Percentiles rank a stretch among this genome's conserved stretches.
Conservation (phyloP, 1,140 invertebrate species). For the Anastrepha obliqua region DNA sequence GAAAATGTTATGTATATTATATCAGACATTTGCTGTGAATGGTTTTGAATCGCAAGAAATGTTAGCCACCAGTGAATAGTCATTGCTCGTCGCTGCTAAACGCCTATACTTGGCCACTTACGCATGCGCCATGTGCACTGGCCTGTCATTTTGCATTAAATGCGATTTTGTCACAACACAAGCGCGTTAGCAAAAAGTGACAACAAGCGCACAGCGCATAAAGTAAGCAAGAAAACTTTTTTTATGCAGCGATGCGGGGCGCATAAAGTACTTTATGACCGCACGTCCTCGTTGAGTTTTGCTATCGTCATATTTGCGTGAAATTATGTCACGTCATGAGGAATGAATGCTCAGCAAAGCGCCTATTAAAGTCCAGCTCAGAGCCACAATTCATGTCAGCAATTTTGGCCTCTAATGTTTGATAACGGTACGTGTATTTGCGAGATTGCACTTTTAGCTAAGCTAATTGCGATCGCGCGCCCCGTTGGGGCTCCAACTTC, state of each 20-base stretch:
- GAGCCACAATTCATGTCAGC: neutral
- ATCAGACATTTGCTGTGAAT: neutral
- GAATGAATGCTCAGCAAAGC: neutral
- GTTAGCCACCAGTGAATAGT: neutral
- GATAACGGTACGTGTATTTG: neutral
- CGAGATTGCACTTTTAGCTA: neutral
- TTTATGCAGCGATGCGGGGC: neutral
- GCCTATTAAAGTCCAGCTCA: neutral
- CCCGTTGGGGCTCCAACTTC: neutral
- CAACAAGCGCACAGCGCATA: neutral
- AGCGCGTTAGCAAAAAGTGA: neutral
- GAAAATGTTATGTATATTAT: neutral
- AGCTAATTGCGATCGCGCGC: neutral
- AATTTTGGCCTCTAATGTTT: neutral
- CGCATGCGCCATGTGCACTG: constrained; percentile 1
- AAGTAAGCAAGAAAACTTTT: neutral
- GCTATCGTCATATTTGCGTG: constrained; percentile 52
- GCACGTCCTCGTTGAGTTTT: constrained; percentile 22
- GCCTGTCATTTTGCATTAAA: constrained; percentile 40
- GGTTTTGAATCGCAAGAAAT: neutral
- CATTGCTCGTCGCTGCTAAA: neutral
- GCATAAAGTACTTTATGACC: neutral
- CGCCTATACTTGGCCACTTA: neutral
- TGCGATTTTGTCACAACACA: constrained; percentile 24
- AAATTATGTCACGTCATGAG: constrained; percentile 48